A percentile compares a stretch with the other conserved stretches of the same genome.
phyloP scores from a whole-genome alignment of 2,113 vertebrate species.

The Gymnogyps californianus region DNA sequence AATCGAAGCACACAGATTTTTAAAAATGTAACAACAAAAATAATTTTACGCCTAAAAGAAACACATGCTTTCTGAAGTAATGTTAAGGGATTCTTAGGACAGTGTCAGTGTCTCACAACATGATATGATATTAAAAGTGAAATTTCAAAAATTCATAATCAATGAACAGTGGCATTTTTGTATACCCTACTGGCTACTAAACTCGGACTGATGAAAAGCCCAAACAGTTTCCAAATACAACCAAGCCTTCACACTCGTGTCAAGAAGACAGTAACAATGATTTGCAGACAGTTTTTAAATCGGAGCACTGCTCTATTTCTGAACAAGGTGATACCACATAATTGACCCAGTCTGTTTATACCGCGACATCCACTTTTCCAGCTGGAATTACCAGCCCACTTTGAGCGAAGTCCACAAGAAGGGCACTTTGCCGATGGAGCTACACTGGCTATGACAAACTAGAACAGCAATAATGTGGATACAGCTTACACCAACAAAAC shows the following conservation, averaged over 20 bases:
- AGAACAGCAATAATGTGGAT: background rate
- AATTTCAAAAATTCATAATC: background rate
- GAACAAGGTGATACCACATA: background rate
- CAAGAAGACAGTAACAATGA: background rate
- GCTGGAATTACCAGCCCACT: background rate
- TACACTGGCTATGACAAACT: background rate
- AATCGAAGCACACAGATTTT: accelerated
- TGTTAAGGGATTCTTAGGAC: background rate
- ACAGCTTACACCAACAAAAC: background rate
- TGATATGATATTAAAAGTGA: background rate
- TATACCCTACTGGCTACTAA: background rate
- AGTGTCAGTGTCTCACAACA: background rate
- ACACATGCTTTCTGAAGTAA: accelerated
- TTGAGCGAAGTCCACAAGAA: background rate
- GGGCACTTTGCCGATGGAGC: background rate
- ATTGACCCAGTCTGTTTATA: background rate
- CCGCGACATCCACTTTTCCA: background rate
- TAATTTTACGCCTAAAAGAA: background rate
- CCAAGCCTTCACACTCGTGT: accelerated
- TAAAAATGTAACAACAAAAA: background rate
- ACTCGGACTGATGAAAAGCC: background rate
- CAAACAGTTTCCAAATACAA: background rate
- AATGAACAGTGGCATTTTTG: background rate
- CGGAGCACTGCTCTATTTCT: background rate
- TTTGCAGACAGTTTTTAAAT: background rate